These are phyloP conservation scores for Ditula angustiorana DNA, from an alignment of 2,888 invertebrate species.

Conservation along the genomic window DNA sequence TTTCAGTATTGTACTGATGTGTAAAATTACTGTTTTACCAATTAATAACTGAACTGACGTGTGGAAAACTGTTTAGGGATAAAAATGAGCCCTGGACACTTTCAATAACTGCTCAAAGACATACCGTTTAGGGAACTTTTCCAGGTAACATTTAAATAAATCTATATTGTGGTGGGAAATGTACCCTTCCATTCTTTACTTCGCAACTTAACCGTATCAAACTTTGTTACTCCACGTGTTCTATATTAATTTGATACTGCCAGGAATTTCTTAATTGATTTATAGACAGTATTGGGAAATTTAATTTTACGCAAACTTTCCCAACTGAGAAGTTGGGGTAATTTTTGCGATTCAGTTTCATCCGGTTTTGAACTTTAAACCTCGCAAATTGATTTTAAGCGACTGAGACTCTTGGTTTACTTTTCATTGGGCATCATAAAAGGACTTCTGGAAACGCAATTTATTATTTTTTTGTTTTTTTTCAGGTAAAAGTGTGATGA, in stretches of 20 bases:
- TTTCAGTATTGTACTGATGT: too few relatives aligned
- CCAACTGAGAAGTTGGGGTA: not conserved
- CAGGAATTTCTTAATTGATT: conserved; percentile 5
- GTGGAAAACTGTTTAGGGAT: too few relatives aligned
- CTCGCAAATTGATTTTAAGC: not conserved
- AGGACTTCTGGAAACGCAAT: not conserved
- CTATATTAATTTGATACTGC: not conserved
- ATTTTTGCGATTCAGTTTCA: not conserved
- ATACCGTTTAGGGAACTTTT: too few relatives aligned
- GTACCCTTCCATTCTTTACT: not conserved
- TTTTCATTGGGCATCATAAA: not conserved
- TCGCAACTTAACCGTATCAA: not conserved
- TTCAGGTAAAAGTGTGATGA: conserved; percentile 71
- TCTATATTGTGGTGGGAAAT: not conserved
- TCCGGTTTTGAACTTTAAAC: too few relatives aligned
- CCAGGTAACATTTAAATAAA: not conserved
- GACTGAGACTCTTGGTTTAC: not conserved
- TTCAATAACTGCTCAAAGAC: too few relatives aligned
- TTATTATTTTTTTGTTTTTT: conserved; percentile 50
- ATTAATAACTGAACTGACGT: too few relatives aligned
- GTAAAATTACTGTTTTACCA: too few relatives aligned
- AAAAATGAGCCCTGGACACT: too few relatives aligned
- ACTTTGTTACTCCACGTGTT: not conserved
- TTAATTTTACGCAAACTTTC: conserved; percentile 6
- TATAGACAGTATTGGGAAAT: conserved; percentile 1